Evolutionary conservation across 2,888 invertebrate species (phyloP), one percentile per base, ranked within the genome.

Genomic region (Tenthredo notha): DNA sequence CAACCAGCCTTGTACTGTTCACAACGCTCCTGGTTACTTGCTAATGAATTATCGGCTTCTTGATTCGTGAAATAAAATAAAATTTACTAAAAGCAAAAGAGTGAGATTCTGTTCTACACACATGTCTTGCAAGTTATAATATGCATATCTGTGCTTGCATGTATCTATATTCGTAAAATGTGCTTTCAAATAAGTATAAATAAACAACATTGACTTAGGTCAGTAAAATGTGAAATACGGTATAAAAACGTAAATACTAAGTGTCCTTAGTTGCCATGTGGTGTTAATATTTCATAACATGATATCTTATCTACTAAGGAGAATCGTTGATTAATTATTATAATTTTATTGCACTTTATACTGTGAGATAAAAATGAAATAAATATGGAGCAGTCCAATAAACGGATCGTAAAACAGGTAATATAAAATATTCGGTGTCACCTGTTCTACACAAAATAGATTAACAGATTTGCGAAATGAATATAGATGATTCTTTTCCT

Each of bases 321-420:
- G 65, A 43, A 37, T 67, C 33, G 25, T 18, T 67, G 7, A 65
- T 21, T 67, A 7, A 47, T 82, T 65, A 29, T 47, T n/a, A 83
- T 83, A n/a, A 47, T 47, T 15, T 47, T 47, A 83, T 43, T 67
- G 40, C 29, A 40, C 21, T 25, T 12, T 12, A 70, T 29, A 43
- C n/a, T 70, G 3, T 50, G 12, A 37, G 25, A 47, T n/a, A 47
- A 78, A 77, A 84, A 86, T 61, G 54, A 67, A 86, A 54, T 72
- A 67, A 21, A 78, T 29, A 88, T 85, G 86, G 87, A 85, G 85
- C 85, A 87, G 25, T 85, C 86, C 29, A 82, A 88, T 47, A 88
- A 86, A 84, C 87, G 87, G 47, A 77, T 88, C 58, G 87, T 88
- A 12, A 86, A 86, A 12, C 86, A 86, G 88, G 88, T 88, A 88